phyloP scores from a whole-genome alignment of 2,113 vertebrate species.

The Amblyornis subalaris region DNA sequence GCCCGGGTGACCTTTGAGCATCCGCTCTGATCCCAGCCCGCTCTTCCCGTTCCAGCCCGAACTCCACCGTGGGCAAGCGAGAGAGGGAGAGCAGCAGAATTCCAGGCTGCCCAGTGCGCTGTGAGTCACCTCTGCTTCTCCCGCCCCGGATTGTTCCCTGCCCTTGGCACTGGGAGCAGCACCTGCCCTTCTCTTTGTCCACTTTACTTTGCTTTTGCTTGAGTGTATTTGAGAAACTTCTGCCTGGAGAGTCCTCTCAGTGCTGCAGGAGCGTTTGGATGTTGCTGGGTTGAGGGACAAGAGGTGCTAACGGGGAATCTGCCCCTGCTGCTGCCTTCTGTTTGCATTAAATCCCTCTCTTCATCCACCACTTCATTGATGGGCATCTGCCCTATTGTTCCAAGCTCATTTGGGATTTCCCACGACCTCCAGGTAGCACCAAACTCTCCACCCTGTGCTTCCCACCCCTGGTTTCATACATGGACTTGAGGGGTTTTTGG shows the following conservation, averaged over 20 bases:
- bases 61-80: neutral
- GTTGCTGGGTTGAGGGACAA: neutral
- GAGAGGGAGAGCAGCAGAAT: neutral
- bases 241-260: neutral
- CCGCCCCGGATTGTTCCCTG: neutral
- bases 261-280: neutral
- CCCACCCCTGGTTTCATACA: neutral
- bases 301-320: neutral
- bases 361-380: neutral
- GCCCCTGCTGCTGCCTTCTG: neutral
- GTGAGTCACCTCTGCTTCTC: constrained; percentile 20
- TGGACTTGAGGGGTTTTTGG: neutral
- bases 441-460: neutral
- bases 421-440: neutral
- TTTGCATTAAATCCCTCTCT: neutral
- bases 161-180: neutral
- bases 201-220: neutral
- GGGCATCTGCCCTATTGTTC: neutral
- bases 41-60: constrained; percentile 15
- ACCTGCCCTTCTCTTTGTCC: neutral
- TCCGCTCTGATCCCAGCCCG: neutral
- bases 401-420: neutral
- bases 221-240: neutral
- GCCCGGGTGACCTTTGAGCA: neutral
- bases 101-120: neutral